Evolutionary conservation across 2,797 vertebrate species (phyloP).

Genomic region (Ambastaia sidthimunki): DNA sequence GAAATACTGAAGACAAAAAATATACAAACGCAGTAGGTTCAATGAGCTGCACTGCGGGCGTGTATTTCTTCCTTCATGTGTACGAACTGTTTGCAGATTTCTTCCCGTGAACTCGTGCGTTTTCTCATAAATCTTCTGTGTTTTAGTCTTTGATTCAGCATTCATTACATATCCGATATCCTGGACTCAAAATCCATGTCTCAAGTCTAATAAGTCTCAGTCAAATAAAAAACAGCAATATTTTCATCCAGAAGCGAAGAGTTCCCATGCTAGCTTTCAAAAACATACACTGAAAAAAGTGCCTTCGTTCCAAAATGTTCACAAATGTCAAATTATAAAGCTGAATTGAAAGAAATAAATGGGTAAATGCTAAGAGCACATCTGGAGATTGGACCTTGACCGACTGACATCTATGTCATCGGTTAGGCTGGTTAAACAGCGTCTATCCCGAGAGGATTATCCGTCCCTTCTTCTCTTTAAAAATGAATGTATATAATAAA

Average conservation of each 20-base stretch:
- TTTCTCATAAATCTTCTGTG: neutral
- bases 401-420: constrained; percentile 76
- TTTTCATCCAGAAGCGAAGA: constrained; percentile 46
- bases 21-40: neutral
- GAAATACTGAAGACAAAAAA: neutral
- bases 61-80: constrained; percentile 14
- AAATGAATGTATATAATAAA: neutral
- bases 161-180: constrained; percentile 21
- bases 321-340: neutral
- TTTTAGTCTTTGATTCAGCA: neutral
- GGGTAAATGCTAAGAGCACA: constrained; percentile 37
- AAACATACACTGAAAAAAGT: neutral
- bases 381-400: constrained; percentile 74
- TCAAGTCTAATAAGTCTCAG: constrained; percentile 12
- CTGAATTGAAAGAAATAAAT: neutral
- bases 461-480: neutral
- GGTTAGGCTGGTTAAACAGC: constrained; percentile 44
- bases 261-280: constrained; percentile 54
- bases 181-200: constrained; percentile 14
- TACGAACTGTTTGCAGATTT: neutral
- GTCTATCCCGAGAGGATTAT: neutral
- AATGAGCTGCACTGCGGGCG: neutral
- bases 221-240: constrained; percentile 17
- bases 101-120: neutral
- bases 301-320: neutral